Percentiles rank a stretch among this genome's conserved stretches.
Evolutionary conservation across 2,888 invertebrate species (phyloP).

Genomic region (Cryptocephalus moraei): DNA sequence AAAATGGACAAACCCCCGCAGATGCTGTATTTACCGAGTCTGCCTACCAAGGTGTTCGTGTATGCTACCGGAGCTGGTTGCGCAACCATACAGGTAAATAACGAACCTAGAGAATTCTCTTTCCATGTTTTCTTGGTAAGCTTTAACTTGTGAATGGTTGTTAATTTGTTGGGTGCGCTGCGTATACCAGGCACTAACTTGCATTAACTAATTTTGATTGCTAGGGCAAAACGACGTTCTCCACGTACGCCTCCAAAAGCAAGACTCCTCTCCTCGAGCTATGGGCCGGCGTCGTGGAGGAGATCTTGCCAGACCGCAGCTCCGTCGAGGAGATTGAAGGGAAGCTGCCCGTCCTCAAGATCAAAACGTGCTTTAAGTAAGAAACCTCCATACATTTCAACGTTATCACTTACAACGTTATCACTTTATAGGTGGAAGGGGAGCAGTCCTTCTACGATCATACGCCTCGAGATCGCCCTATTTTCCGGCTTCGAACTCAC

Average conservation of each 20-base stretch:
- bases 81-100: conserved; percentile 51
- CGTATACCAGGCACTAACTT: too few relatives aligned
- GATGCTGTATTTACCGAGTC: conserved; percentile 48
- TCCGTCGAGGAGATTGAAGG: conserved; percentile 56
- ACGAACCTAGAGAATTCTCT: too few relatives aligned
- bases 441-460: conserved; percentile 47
- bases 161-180: too few relatives aligned
- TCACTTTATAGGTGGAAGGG: conserved; percentile 46
- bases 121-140: too few relatives aligned
- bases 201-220: conserved; percentile 7
- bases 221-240: conserved; percentile 53
- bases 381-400: not conserved
- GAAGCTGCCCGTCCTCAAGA: conserved; percentile 51
- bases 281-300: conserved; percentile 54
- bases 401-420: too few relatives aligned
- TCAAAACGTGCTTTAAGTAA: conserved; percentile 54
- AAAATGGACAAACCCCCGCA: conserved; percentile 44
- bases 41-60: conserved; percentile 60
- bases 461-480: conserved; percentile 50
- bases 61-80: conserved; percentile 61
- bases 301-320: conserved; percentile 51
- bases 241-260: conserved; percentile 49
- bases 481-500: conserved; percentile 53
- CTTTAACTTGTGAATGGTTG: too few relatives aligned
- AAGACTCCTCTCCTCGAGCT: conserved; percentile 48